These are phyloP conservation scores for Embiotoca jacksoni DNA, from an alignment of 2,113 vertebrate species.

Conservation along the genomic window DNA sequence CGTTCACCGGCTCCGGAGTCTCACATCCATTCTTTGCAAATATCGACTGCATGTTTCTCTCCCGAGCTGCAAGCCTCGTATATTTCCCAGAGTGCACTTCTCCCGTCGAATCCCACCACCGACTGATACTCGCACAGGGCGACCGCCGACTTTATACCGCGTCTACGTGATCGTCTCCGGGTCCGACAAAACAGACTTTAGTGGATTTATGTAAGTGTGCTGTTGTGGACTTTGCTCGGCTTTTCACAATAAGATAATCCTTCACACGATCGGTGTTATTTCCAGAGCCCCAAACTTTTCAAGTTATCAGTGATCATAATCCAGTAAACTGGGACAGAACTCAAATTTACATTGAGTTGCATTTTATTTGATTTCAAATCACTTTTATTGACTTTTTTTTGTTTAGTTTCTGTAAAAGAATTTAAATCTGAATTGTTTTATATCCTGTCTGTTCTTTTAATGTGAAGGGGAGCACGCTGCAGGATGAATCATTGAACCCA, in stretches of 20 bases:
- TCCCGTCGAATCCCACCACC: background rate
- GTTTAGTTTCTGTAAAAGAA: too few relatives aligned
- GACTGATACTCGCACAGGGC: background rate
- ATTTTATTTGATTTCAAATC: too few relatives aligned
- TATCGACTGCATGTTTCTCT: slow-evolving; percentile 56
- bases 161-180: background rate
- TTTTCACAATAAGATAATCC: slow-evolving; percentile 35
- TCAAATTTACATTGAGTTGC: too few relatives aligned
- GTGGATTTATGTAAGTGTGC: slow-evolving; percentile 8
- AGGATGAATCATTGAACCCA: too few relatives aligned
- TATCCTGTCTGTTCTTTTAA: too few relatives aligned
- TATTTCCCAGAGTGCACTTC: slow-evolving; percentile 8
- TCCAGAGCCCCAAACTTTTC: too few relatives aligned
- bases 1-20: slow-evolving; percentile 68
- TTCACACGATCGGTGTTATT: background rate
- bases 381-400: too few relatives aligned
- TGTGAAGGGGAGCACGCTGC: too few relatives aligned
- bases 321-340: too few relatives aligned
- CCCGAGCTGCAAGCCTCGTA: background rate
- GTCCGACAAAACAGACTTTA: background rate
- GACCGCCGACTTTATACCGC: background rate
- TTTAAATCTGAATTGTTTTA: too few relatives aligned
- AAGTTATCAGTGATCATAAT: too few relatives aligned
- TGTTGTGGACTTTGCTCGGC: slow-evolving; percentile 39
- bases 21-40: slow-evolving; percentile 62